Evolutionary conservation across 2,113 vertebrate species (phyloP).

Genomic region (Mixornis gularis): DNA sequence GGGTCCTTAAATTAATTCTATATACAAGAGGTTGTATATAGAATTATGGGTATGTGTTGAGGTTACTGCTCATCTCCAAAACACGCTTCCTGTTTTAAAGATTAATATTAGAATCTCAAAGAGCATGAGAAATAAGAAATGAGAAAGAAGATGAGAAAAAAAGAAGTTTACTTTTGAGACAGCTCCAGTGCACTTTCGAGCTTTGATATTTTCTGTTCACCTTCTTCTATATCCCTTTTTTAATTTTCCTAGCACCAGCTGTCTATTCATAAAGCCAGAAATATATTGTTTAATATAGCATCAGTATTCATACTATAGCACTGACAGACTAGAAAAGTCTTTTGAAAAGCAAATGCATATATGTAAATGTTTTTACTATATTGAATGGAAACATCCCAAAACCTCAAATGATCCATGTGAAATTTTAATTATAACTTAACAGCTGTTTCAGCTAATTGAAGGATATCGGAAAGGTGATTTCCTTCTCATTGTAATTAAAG

Average conservation of each 20-base stretch:
- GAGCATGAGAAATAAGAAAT: not conserved
- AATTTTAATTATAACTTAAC: slow-evolving; percentile 83
- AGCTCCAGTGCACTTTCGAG: slow-evolving; percentile 12
- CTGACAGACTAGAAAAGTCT: slow-evolving; percentile 64
- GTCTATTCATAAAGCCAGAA: slow-evolving; percentile 44
- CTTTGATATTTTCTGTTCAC: slow-evolving; percentile 25
- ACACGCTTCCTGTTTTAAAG: not conserved
- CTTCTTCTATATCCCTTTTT: slow-evolving; percentile 27
- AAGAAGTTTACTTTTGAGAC: slow-evolving; percentile 29
- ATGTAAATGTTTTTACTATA: slow-evolving; percentile 74
- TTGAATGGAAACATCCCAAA: slow-evolving; percentile 77
- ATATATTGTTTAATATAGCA: slow-evolving; percentile 50
- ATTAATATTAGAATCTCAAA: not conserved
- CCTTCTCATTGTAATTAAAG: slow-evolving; percentile 77
- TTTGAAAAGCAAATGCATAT: slow-evolving; percentile 66
- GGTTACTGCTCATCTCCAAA: not conserved
- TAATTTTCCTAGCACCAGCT: slow-evolving; percentile 53
- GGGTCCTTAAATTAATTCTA: not conserved
- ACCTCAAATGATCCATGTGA: slow-evolving; percentile 79
- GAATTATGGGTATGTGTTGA: not conserved
- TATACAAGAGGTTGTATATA: not conserved
- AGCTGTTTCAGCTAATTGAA: slow-evolving; percentile 79
- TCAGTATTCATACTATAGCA: slow-evolving; percentile 51
- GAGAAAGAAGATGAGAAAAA: not conserved
- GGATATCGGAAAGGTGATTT: slow-evolving; percentile 76